Evolutionary conservation across 2,797 vertebrate genomes (phyloP), one percentile per base, ranked within the genome.

Genomic region (Anableps anableps): DNA sequence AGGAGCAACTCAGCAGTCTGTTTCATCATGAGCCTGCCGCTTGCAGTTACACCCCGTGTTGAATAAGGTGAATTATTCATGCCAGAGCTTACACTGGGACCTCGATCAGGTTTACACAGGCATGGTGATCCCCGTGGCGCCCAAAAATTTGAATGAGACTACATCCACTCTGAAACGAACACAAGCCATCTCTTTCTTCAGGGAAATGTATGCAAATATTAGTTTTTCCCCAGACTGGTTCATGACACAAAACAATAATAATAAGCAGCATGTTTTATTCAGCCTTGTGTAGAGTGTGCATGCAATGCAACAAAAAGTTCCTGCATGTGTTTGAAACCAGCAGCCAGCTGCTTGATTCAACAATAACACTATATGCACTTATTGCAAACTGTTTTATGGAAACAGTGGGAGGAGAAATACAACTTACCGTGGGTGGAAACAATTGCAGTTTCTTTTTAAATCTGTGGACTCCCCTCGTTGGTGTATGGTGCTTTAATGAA

Each of bases 61-160:
- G 86, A 91, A 68, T 74, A 50, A 2, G 3, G 73, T 94, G 81
- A 93, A 94, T 94, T 85, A 94, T 94, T 93, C 89, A 94, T 93
- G 87, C 76, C 68, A 76, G 80, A 58, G 13, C 83, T 80, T 84
- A 87, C 79, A 78, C 80, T 74, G 88, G 84, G 88, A 74, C 86
- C 85, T 53, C 72, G 88, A 94, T 93, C 92, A 90, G 86, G 88
- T 94, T 89, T 82, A 91, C 78, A 58, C 80, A 83, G 85, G 92
- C 88, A 91, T 71, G 26, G 78, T 88, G 86, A 88, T 86, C 80
- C 81, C 71, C 43, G 68, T 7, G 45, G 81, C 43, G 11, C 84
- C 77, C 1, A 11, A 87, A 78, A 87, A 82, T 74, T 77, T 82
- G 79, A 77, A 89, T 76, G 86, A 79, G 78, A 76, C 64, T 70